Evolutionary conservation across 2,888 invertebrate species (phyloP), one percentile per base, ranked within the genome.

Genomic region (Protodeltote pygarga): DNA sequence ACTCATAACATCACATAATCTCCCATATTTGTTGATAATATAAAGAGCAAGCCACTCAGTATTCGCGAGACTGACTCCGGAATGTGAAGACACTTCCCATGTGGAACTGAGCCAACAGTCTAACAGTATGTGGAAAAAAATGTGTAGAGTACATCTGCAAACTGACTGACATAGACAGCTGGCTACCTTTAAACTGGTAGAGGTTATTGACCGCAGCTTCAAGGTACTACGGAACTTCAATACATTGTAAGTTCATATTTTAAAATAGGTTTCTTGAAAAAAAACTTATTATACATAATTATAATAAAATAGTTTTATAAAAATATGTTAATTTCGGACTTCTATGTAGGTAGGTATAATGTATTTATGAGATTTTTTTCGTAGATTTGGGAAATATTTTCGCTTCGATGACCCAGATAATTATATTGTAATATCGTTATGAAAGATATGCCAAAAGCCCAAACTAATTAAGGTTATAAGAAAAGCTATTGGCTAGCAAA

Each of bases 71-170:
- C 55, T 55, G 46, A 42, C 50, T 33, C 46, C 50, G 62, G 65
- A 63, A 63, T 69, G 58, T 50, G 46, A 40, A 37, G 41, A 59
- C 50, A 57, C 65, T 71, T 64, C 69, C 65, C 46, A 42, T 57
- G 50, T 70, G 70, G 70, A 70, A 70, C 68, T 15, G 55, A 57
- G 70, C 70, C 71, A 71, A 68, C 32, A 20, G 53, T 48, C 52
- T 48, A 50, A 41, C 31, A 52, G 44, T 41, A 47, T 44, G 38
- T 39, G 41, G 31, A 60, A 64, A 69, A 66, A 66, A 70, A 54
- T 52, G 20, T 54, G 44, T 42, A 25, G 55, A 64, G 41, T 57
- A 61, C 42, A 34, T 59, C 35, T 53, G 32, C 15, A 35, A 28
- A 29, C 23, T 57, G 48, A 66, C 34, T 54, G 66, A 35, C 57